Evolutionary conservation across 1,140 invertebrate genomes (phyloP).

Genomic region (Drosophila repletoides): DNA sequence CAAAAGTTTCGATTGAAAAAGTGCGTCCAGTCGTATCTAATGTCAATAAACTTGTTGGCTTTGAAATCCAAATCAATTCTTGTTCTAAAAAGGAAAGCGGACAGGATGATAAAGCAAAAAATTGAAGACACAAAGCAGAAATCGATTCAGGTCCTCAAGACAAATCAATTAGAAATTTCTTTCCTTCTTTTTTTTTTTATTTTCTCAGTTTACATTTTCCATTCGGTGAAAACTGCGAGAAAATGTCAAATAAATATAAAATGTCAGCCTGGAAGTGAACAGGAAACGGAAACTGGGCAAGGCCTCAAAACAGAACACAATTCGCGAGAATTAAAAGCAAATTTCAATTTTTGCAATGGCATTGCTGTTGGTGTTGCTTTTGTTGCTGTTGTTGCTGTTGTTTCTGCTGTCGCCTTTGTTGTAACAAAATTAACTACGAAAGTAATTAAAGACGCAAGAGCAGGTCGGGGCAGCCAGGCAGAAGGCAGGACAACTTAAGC

Average conservation of each 20-base stretch:
- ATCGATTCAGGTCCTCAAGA: conserved; percentile 58
- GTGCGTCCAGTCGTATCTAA: conserved; percentile 44
- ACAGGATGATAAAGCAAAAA: conserved; percentile 1
- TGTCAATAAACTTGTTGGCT: conserved; percentile 74
- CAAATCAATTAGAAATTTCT: conserved; percentile 69
- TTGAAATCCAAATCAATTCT: conserved; percentile 70
- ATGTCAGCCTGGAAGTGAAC: conserved; percentile 45
- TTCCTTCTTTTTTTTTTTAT: background rate
- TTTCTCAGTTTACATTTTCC: conserved; percentile 16
- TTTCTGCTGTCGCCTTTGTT: conserved; percentile 44
- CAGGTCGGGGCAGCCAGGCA: conserved; percentile 30
- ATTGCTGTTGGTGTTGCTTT: conserved; percentile 42
- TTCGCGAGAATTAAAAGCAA: conserved; percentile 65
- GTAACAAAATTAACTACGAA: conserved; percentile 76
- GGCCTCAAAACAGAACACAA: conserved; percentile 12
- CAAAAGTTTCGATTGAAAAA: conserved; percentile 53
- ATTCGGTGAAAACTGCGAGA: background rate
- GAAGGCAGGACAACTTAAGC: conserved; percentile 46
- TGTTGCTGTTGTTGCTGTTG: conserved; percentile 2
- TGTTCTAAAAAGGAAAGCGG: conserved; percentile 29
- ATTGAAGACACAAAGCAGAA: conserved; percentile 5
- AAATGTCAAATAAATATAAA: conserved; percentile 38
- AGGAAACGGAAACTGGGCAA: conserved; percentile 32
- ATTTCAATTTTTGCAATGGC: conserved; percentile 70
- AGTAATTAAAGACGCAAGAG: conserved; percentile 70